phyloP scores from a whole-genome alignment of 2,888 invertebrate species.

The Hydrotaea cyrtoneurina region DNA sequence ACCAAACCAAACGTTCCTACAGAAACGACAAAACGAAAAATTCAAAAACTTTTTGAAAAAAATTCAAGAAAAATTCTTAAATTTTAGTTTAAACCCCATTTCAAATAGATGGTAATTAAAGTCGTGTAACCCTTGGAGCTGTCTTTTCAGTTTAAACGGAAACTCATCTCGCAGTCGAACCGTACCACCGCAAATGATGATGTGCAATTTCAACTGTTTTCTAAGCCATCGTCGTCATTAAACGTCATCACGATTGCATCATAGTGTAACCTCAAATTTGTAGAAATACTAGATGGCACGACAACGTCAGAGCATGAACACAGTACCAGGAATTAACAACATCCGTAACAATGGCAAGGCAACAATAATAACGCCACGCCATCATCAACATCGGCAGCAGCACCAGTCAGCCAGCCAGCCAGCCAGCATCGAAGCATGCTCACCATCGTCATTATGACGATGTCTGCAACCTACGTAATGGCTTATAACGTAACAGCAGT shows the following conservation, averaged over 20 bases:
- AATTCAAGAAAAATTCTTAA: too few species aligned
- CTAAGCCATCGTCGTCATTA: conserved; percentile 31
- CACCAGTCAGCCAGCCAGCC: conserved; percentile 38
- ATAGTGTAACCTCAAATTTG: conserved; percentile 66
- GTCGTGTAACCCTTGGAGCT: too few species aligned
- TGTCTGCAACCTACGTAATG: conserved; percentile 18
- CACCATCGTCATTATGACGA: conserved; percentile 56
- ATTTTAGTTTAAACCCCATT: too few species aligned
- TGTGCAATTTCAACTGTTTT: too few species aligned
- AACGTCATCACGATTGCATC: conserved; percentile 71
- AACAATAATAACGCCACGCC: conserved; percentile 51
- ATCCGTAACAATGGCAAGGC: conserved; percentile 65
- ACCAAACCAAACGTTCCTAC: too few species aligned
- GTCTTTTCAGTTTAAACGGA: too few species aligned
- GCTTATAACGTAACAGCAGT: neutral
- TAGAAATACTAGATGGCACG: conserved; percentile 59
- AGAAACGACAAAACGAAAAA: too few species aligned
- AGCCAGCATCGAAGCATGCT: conserved; percentile 10
- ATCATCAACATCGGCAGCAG: conserved; percentile 55
- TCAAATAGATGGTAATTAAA: too few species aligned
- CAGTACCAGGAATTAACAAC: conserved; percentile 64
- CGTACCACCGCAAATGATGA: too few species aligned
- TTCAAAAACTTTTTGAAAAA: too few species aligned
- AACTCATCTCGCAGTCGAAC: too few species aligned
- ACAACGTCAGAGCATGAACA: conserved; percentile 68